A percentile compares a stretch with the other conserved stretches of the same genome.
These are phyloP conservation scores for Labia minor DNA, from an alignment of 2,888 invertebrate species.

Conservation along the genomic window DNA sequence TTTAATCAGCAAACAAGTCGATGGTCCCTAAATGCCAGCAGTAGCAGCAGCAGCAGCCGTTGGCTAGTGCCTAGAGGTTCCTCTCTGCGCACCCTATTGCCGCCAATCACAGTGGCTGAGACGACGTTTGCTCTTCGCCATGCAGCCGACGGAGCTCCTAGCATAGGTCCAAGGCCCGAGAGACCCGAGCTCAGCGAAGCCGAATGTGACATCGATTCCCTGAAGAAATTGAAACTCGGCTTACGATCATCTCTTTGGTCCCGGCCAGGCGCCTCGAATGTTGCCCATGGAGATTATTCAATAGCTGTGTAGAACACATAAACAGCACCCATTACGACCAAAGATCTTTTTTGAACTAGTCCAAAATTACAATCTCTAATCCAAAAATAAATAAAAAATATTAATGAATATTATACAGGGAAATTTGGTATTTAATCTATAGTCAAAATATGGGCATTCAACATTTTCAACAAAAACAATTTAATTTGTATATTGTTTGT, in stretches of 20 bases:
- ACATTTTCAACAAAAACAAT: no score
- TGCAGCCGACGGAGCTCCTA: slow-evolving; percentile 19
- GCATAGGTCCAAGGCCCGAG: slow-evolving; percentile 32
- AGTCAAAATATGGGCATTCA: no score
- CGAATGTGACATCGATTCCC: slow-evolving; percentile 61
- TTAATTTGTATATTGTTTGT: no score
- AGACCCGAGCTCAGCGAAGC: slow-evolving; percentile 56
- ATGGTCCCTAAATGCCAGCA: slow-evolving; percentile 15
- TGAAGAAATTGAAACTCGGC: slow-evolving; percentile 60
- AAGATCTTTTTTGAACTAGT: not conserved
- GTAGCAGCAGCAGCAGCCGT: slow-evolving; percentile 33
- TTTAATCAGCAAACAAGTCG: not conserved
- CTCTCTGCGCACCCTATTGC: slow-evolving; percentile 50
- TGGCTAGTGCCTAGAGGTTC: slow-evolving; percentile 44
- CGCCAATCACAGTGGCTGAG: slow-evolving; percentile 49
- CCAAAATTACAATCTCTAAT: not conserved
- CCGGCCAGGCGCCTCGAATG: slow-evolving; percentile 38
- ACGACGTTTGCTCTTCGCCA: slow-evolving; percentile 42
- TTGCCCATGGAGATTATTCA: slow-evolving; percentile 50
- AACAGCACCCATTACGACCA: slow-evolving; percentile 3
- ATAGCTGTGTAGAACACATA: slow-evolving; percentile 68
- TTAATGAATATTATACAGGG: no score
- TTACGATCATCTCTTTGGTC: slow-evolving; percentile 60
- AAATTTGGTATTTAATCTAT: no score
- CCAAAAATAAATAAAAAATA: no score